Conservation (phyloP, 2,888 invertebrate genomes). For the Caenorhabditis sp. region DNA sequence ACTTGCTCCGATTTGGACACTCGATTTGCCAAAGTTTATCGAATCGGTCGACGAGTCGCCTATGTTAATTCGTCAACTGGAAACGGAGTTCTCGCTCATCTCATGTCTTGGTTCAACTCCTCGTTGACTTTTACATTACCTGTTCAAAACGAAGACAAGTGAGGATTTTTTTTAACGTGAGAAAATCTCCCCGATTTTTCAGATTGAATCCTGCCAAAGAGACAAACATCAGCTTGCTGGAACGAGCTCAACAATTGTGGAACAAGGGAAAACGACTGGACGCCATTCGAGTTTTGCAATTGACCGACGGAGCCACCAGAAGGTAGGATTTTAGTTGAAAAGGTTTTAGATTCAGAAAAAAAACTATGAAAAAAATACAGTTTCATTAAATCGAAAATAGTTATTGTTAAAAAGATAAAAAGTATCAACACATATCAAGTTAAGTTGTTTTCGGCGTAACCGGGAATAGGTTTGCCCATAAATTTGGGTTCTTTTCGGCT, state of each 20-base stretch:
- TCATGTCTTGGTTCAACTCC: slow-evolving; percentile 40
- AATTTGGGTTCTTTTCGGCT: no score
- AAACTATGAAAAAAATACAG: background rate
- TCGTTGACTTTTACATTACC: slow-evolving; percentile 26
- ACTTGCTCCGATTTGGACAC: slow-evolving; percentile 86
- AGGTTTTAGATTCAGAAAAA: background rate
- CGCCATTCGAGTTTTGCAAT: slow-evolving; percentile 43
- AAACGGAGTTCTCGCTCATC: slow-evolving; percentile 35
- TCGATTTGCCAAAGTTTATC: slow-evolving; percentile 78
- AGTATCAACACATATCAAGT: no score
- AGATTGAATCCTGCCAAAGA: slow-evolving; percentile 22
- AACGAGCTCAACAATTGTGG: slow-evolving; percentile 40
- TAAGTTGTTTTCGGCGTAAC: no score
- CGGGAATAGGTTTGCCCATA: no score
- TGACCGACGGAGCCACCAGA: slow-evolving; percentile 42
- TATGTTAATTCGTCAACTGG: slow-evolving; percentile 31
- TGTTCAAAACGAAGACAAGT: slow-evolving; percentile 14
- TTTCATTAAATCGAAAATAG: background rate
- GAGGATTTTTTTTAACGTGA: background rate
- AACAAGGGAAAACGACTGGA: slow-evolving; percentile 33
- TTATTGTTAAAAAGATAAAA: no score
- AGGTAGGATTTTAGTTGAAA: slow-evolving; percentile 11
- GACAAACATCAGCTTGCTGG: slow-evolving; percentile 39
- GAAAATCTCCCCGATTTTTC: background rate
- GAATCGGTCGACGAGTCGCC: slow-evolving; percentile 44